Percentiles rank a stretch among this genome's conserved stretches.
Evolutionary conservation across 2,888 invertebrate genomes (phyloP).

Genomic region (Stenoptilia bipunctidactyla): DNA sequence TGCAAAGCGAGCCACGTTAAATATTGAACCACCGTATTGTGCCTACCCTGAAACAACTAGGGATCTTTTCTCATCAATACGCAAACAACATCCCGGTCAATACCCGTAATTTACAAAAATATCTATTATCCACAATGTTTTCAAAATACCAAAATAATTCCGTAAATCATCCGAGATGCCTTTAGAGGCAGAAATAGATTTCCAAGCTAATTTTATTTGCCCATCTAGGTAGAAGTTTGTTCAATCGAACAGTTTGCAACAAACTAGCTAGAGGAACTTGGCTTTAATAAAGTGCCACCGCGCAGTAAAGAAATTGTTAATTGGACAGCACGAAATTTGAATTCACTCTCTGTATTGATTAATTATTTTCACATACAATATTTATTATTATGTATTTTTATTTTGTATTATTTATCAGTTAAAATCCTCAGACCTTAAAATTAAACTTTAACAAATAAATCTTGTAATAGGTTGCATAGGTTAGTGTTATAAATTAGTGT

Average conservation of each 20-base stretch:
- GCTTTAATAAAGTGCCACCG: slow-evolving; percentile 18
- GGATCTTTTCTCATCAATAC: no score
- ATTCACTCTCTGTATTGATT: neutral
- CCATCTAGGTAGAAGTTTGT: slow-evolving; percentile 18
- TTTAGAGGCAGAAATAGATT: slow-evolving; percentile 7
- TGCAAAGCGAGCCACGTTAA: slow-evolving; percentile 53
- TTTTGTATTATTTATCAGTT: no score
- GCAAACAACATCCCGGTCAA: no score
- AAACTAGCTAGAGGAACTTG: slow-evolving; percentile 23
- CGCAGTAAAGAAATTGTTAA: slow-evolving; percentile 22
- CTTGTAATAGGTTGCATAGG: no score
- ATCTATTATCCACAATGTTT: neutral
- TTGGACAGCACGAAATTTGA: neutral
- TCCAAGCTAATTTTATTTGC: slow-evolving; percentile 22
- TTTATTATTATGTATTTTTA: no score
- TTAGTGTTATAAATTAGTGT: no score
- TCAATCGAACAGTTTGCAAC: slow-evolving; percentile 22
- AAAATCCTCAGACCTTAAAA: no score
- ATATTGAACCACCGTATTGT: slow-evolving; percentile 45
- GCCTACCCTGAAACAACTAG: slow-evolving; percentile 14
- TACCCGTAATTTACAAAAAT: no score
- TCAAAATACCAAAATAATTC: no score
- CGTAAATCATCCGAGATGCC: neutral
- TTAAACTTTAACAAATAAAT: no score
- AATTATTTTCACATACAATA: no score